A percentile compares a stretch with the other conserved stretches of the same genome.
Conservation (phyloP, 2,797 vertebrate genomes). For the Pachyuromys duprasi region DNA sequence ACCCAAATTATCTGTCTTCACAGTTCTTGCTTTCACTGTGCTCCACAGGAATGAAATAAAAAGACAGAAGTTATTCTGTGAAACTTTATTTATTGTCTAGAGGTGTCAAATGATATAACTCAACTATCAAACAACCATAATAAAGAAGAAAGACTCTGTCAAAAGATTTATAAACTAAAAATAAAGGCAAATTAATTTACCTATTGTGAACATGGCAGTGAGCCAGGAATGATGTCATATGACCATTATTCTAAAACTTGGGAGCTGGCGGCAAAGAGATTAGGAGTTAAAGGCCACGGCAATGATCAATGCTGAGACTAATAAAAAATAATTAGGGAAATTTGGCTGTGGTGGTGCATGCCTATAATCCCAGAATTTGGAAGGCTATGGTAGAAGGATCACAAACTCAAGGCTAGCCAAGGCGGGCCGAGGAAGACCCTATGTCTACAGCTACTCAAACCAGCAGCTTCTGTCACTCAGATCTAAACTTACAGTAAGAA, state of each 20-base stretch:
- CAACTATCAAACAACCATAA: not conserved
- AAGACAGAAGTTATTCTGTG: not conserved
- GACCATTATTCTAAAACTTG: not conserved
- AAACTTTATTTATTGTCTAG: not conserved
- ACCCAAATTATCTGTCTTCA: not conserved
- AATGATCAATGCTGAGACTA: not conserved
- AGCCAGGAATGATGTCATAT: not conserved
- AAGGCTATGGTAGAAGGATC: not conserved
- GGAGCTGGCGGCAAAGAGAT: not conserved
- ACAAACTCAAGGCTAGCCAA: not conserved
- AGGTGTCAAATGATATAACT: conserved; percentile 11
- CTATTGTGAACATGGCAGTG: not conserved
- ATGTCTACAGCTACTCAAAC: not conserved
- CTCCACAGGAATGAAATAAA: conserved; percentile 35
- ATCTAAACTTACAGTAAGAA: not conserved
- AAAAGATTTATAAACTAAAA: conserved; percentile 4
- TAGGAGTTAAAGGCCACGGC: not conserved
- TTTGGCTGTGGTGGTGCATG: not conserved
- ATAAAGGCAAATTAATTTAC: not conserved
- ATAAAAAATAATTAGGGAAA: not conserved
- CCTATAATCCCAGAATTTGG: not conserved
- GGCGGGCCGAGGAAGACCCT: not conserved
- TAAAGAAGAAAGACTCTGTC: not conserved
- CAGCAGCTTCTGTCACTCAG: not conserved
- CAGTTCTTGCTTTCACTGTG: not conserved